A percentile compares a stretch with the other conserved stretches of the same genome.
These are phyloP conservation scores for Aradophagus sp. DNA, from an alignment of 1,140 invertebrate genomes.

Conservation along the genomic window DNA sequence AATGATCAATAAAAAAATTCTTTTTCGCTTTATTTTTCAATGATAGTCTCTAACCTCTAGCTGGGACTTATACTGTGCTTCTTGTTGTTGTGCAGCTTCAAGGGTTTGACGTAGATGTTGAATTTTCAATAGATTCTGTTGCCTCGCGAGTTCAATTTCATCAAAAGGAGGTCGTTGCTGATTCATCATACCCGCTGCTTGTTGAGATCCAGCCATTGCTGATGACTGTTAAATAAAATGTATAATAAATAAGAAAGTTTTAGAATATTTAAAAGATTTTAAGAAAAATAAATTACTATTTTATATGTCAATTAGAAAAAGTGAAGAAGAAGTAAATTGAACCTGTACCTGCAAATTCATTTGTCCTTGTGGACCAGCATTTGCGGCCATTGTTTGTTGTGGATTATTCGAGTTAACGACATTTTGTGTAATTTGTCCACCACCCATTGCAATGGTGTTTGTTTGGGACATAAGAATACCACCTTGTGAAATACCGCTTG, in stretches of 20 bases:
- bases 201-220: slow-evolving; percentile 63
- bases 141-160: slow-evolving; percentile 78
- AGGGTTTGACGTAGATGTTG: slow-evolving; percentile 82
- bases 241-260: not conserved
- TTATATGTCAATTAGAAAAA: too few species aligned
- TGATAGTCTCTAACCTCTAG: too few species aligned
- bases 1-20: too few species aligned
- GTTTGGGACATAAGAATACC: slow-evolving; percentile 78
- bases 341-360: slow-evolving; percentile 70
- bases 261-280: slow-evolving; percentile 1
- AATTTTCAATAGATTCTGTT: slow-evolving; percentile 81
- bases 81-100: slow-evolving; percentile 84
- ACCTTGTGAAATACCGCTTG: slow-evolving; percentile 72
- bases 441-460: slow-evolving; percentile 78
- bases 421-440: slow-evolving; percentile 79
- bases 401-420: slow-evolving; percentile 71
- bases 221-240: slow-evolving; percentile 34
- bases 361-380: slow-evolving; percentile 72
- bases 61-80: slow-evolving; percentile 84
- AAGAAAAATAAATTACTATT: not conserved
- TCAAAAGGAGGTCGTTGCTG: slow-evolving; percentile 74
- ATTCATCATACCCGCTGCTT: slow-evolving; percentile 71
- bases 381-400: slow-evolving; percentile 66
- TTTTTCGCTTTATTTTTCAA: too few species aligned
- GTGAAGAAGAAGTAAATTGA: too few species aligned